Percentiles rank a stretch among this genome's conserved stretches.
Evolutionary conservation across 2,888 invertebrate species (phyloP).

Genomic region (Yponomeuta plumbellus): DNA sequence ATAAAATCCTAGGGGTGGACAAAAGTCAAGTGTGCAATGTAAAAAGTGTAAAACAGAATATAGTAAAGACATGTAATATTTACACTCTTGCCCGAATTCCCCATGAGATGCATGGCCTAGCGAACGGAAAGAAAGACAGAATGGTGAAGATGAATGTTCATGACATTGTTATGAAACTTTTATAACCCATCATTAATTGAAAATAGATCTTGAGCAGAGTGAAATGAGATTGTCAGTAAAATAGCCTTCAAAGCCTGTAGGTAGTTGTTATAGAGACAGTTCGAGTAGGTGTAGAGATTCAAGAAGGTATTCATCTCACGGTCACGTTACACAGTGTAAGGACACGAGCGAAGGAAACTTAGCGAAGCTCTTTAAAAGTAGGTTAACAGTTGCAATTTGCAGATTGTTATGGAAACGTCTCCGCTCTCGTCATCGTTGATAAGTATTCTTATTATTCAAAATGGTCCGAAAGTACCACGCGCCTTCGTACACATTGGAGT

Average conservation of each 20-base stretch:
- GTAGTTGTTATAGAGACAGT: neutral
- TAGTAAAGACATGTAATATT: conserved; percentile 74
- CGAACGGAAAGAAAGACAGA: conserved; percentile 39
- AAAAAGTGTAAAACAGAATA: conserved; percentile 42
- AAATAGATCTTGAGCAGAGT: neutral
- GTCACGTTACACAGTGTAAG: neutral
- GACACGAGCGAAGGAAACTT: neutral
- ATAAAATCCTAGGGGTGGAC: neutral
- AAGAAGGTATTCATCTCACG: conserved; percentile 34
- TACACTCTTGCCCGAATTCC: conserved; percentile 92
- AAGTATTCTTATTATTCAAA: no score
- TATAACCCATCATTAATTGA: neutral
- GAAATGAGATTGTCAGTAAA: neutral
- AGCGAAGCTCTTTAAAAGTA: neutral
- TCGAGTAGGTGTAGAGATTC: conserved; percentile 13
- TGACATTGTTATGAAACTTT: neutral
- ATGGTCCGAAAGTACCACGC: no score
- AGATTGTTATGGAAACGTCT: neutral
- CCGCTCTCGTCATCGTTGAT: no score
- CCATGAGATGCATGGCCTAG: conserved; percentile 95
- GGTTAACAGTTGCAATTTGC: neutral
- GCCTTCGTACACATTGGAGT: no score
- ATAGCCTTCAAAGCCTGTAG: neutral
- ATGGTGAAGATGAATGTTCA: conserved; percentile 18
- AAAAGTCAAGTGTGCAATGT: conserved; percentile 55